phyloP scores from a whole-genome alignment of 2,888 invertebrate species.

The Eulithis prunata region DNA sequence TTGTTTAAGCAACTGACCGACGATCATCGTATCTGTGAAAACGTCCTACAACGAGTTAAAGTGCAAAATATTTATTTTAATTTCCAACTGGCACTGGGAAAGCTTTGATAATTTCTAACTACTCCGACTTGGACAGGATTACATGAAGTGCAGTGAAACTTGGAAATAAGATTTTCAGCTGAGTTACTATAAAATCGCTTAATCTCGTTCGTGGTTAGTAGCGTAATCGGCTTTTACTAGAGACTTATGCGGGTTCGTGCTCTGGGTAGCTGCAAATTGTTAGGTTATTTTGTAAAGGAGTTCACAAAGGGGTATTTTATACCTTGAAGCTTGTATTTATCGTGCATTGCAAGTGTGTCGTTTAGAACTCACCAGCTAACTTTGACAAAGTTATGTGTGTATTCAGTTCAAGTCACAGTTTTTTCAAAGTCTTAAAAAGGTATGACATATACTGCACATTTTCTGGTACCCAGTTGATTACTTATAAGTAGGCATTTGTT shows the following conservation, averaged over 20 bases:
- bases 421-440: too few relatives aligned
- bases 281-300: constrained; percentile 1
- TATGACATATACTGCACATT: too few relatives aligned
- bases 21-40: too few relatives aligned
- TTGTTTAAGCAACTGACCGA: too few relatives aligned
- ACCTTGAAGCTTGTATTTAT: not conserved
- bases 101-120: constrained; percentile 10
- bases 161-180: constrained; percentile 29
- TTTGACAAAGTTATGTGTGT: too few relatives aligned
- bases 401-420: too few relatives aligned
- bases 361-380: too few relatives aligned
- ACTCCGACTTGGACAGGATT: constrained; percentile 23
- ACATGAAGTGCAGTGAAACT: constrained; percentile 19
- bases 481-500: too few relatives aligned
- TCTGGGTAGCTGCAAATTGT: constrained; percentile 18
- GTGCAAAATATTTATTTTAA: not conserved
- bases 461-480: too few relatives aligned
- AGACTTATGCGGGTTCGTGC: constrained; percentile 24
- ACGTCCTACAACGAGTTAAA: too few relatives aligned
- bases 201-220: constrained; percentile 29
- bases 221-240: constrained; percentile 33
- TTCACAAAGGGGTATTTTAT: not conserved
- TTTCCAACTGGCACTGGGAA: not conserved
- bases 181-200: constrained; percentile 24
- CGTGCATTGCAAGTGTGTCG: too few relatives aligned